Evolutionary conservation across 2,888 invertebrate genomes (phyloP).

Genomic region (Melolontha melolontha): DNA sequence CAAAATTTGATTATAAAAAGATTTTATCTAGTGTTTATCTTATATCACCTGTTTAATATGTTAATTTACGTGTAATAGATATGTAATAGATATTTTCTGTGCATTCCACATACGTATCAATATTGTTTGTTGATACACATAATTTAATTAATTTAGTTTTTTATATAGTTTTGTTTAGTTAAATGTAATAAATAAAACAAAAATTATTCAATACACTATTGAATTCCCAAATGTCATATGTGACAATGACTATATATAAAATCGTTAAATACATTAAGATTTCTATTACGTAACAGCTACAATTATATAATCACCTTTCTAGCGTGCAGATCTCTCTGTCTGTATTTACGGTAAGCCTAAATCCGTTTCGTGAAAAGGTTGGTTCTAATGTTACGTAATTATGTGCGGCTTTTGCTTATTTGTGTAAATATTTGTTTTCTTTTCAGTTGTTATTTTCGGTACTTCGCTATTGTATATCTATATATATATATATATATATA

Average conservation of each 20-base stretch:
- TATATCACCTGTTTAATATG: too few relatives aligned
- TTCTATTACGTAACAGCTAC: slow-evolving; percentile 24
- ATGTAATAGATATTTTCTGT: too few relatives aligned
- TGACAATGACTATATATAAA: slow-evolving; percentile 34
- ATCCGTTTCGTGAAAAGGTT: slow-evolving; percentile 10
- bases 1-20: too few relatives aligned
- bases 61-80: too few relatives aligned
- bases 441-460: background rate
- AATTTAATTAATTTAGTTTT: too few relatives aligned
- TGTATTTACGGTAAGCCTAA: slow-evolving; percentile 5
- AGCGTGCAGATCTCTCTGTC: slow-evolving; percentile 1
- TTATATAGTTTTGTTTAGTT: too few relatives aligned
- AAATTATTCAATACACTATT: background rate
- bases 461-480: background rate
- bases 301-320: slow-evolving; percentile 23
- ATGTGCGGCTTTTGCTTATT: slow-evolving; percentile 10
- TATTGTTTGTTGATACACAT: too few relatives aligned
- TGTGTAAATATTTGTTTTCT: slow-evolving; percentile 17
- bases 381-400: slow-evolving; percentile 3
- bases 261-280: slow-evolving; percentile 13
- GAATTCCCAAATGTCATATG: slow-evolving; percentile 24
- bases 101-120: too few relatives aligned
- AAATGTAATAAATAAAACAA: too few relatives aligned
- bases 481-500: too few relatives aligned
- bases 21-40: too few relatives aligned